Conservation (phyloP, 2,113 vertebrate species). For the Regulus satrapa region DNA sequence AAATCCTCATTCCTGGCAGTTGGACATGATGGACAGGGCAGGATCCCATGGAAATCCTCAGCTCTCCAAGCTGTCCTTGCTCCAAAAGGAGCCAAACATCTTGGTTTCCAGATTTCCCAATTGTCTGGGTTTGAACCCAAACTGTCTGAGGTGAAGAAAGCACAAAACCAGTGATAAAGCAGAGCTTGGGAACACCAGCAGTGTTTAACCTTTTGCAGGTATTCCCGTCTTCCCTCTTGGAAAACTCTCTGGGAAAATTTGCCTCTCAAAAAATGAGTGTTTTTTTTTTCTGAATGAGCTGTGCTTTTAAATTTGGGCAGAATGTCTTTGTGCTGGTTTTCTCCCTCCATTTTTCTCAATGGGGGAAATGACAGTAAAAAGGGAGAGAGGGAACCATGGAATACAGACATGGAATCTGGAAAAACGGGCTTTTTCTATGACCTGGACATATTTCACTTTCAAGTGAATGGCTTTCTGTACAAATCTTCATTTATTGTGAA, state of each 20-base stretch:
- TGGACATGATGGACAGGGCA: accelerated
- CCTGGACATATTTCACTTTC: not conserved
- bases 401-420: not conserved
- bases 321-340: not conserved
- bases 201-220: not conserved
- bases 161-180: not conserved
- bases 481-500: not conserved
- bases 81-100: not conserved
- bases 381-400: not conserved
- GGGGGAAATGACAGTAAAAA: not conserved
- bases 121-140: not conserved
- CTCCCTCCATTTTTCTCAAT: not conserved
- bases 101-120: accelerated
- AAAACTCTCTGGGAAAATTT: not conserved
- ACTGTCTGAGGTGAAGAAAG: not conserved
- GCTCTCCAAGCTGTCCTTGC: not conserved
- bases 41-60: too few species aligned
- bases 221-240: not conserved
- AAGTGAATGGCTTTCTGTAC: not conserved
- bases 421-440: not conserved
- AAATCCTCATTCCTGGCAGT: not conserved
- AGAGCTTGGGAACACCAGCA: not conserved
- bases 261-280: not conserved
- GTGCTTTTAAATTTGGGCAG: not conserved
- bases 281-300: not conserved